phyloP scores from a whole-genome alignment of 2,113 vertebrate species.

The Zosterops hypoxanthus region DNA sequence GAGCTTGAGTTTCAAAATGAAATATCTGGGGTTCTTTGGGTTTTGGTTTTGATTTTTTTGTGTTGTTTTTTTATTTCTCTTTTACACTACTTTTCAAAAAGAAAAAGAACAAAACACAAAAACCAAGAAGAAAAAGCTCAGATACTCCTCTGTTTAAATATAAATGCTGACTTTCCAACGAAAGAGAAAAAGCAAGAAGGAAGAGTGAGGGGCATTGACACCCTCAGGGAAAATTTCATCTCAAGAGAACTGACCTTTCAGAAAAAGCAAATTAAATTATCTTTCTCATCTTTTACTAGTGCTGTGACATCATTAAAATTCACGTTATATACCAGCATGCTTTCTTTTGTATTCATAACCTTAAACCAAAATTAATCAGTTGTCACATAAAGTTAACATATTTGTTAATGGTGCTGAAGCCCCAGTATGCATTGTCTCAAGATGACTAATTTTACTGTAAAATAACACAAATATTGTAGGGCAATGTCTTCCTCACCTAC shows the following conservation, averaged over 20 bases:
- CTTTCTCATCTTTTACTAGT: constrained; percentile 79
- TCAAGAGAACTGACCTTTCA: constrained; percentile 80
- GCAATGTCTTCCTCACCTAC: neutral
- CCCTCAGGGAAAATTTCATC: constrained; percentile 76
- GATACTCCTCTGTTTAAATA: constrained; percentile 61
- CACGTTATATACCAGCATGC: constrained; percentile 64
- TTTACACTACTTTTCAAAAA: neutral
- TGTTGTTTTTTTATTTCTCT: neutral
- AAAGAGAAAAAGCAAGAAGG: constrained; percentile 2
- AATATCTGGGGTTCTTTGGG: neutral
- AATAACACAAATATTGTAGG: neutral
- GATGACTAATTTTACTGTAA: neutral
- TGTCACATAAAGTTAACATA: constrained; percentile 74
- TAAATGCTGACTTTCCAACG: constrained; percentile 55
- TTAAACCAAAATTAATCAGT: constrained; percentile 80
- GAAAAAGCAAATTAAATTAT: constrained; percentile 82
- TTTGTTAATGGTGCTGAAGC: constrained; percentile 66
- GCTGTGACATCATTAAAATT: constrained; percentile 81
- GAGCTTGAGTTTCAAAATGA: neutral
- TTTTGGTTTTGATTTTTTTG: neutral
- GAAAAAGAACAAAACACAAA: neutral
- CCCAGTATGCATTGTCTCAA: constrained; percentile 43
- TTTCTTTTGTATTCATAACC: constrained; percentile 82
- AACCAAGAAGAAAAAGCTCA: neutral
- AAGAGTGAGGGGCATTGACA: constrained; percentile 53